Base-by-base conservation (phyloP, 2,113 vertebrate genomes). In the Epinephelus cyanopodus region DNA sequence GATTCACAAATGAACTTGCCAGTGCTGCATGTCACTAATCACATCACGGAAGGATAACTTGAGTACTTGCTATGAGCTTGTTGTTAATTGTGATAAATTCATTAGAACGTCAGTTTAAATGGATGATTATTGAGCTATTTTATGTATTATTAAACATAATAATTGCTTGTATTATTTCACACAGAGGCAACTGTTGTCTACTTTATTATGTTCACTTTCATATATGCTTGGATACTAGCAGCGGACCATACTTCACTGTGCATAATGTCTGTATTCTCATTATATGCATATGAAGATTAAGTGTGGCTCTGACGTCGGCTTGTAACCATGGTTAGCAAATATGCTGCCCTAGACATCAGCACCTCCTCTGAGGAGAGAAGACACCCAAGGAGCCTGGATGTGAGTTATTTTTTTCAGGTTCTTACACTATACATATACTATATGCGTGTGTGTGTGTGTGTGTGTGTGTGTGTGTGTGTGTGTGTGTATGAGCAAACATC, bases 281-380 rank as follows among this genome's bases (percentile, higher is more conserved):
- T 72, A 58, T 33, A 39, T 61, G 19, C 29, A 71, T 73, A 62
- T 74, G 37, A 56, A 39, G 67, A 79, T 11, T 67, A 54, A 65
- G 45, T 48, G 65, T 58, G 42, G 8, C 60, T 71, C 54, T 81
- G 63, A 75, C 77, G 53, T 83, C 45, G 33, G 79, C 65, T 53
- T 72, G 82, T 89, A 84, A 67, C 88, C 70, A 83, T 83, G 89
- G 83, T 71, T 74, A 93, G 86, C 19, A 53, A 27, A 81, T 76
- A 60, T 80, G 50, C 54, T 67, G 69, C 29, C 80, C 66, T 74
- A 70, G 42, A 66, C 66, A 50, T 58, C 29, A 75, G 68, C 72
- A 82, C 72, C 39, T 79, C 45, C 42, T 48, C 37, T 25, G 9
- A 39, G 42, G 11, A 60, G 25, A 79, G 3, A 65, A 47, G 27